These are phyloP conservation scores for Trichosurus vulpecula DNA, from an alignment of 2,797 vertebrate genomes.

Conservation along the genomic window DNA sequence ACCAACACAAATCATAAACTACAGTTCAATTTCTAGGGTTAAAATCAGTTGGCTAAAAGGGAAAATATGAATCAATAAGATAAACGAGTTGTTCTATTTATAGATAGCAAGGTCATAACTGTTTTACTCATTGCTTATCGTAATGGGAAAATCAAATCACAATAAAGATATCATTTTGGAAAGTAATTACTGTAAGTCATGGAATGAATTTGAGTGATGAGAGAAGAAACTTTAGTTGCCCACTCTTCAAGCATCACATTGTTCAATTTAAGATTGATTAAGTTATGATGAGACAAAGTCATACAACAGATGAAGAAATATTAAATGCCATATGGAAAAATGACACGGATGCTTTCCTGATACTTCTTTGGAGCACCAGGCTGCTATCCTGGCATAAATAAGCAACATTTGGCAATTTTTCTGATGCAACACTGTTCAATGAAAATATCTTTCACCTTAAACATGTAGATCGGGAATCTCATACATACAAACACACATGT, in stretches of 20 bases:
- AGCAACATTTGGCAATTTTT: not conserved
- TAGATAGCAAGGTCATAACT: not conserved
- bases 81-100: not conserved
- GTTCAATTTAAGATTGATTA: constrained; percentile 1
- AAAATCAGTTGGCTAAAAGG: not conserved
- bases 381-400: not conserved
- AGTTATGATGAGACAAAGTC: not conserved
- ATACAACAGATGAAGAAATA: constrained; percentile 10
- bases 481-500: not conserved
- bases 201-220: not conserved
- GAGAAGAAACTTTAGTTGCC: not conserved
- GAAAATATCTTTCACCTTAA: not conserved
- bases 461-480: not conserved
- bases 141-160: constrained; percentile 8
- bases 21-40: not conserved
- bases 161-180: not conserved
- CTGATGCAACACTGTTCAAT: not conserved
- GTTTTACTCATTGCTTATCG: not conserved
- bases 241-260: not conserved
- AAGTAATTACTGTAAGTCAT: constrained; percentile 14
- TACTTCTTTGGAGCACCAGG: not conserved
- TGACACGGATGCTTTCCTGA: not conserved
- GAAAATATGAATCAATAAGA: not conserved
- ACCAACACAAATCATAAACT: constrained; percentile 15
- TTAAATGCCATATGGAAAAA: constrained; percentile 8